Percentiles rank a stretch among this genome's conserved stretches.
Evolutionary conservation across 2,888 invertebrate species (phyloP).

Genomic region (Pollenia griseotomentosa): DNA sequence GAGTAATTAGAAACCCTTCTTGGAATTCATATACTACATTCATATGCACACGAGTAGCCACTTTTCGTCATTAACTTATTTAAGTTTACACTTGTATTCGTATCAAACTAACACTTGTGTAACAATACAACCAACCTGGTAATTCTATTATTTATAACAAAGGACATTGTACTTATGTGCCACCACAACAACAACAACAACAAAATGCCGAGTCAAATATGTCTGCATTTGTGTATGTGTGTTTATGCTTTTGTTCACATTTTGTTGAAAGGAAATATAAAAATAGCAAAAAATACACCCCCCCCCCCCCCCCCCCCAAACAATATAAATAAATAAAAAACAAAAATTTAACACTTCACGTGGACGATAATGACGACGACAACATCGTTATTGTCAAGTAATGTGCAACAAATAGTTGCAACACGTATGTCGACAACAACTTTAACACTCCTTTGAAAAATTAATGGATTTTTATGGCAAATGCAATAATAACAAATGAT

Average conservation of each 20-base stretch:
- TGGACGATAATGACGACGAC: slow-evolving; percentile 21
- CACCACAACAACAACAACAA: slow-evolving; percentile 35
- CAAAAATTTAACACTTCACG: slow-evolving; percentile 47
- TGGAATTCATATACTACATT: slow-evolving; percentile 11
- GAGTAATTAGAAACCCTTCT: too few relatives aligned
- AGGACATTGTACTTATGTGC: slow-evolving; percentile 53
- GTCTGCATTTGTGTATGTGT: neutral
- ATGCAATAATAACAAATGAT: neutral
- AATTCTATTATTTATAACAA: slow-evolving; percentile 60
- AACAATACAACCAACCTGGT: slow-evolving; percentile 57
- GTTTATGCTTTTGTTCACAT: neutral
- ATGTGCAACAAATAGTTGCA: slow-evolving; percentile 67
- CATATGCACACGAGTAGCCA: slow-evolving; percentile 58
- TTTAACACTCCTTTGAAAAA: slow-evolving; percentile 31
- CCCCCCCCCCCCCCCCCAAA: too few relatives aligned
- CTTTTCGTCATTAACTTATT: slow-evolving; percentile 70
- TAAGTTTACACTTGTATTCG: slow-evolving; percentile 52
- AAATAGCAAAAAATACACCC: slow-evolving; percentile 11
- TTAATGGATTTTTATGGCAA: slow-evolving; percentile 31
- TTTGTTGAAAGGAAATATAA: slow-evolving; percentile 31
- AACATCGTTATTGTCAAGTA: slow-evolving; percentile 55
- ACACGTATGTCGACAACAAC: slow-evolving; percentile 47
- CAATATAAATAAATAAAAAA: neutral
- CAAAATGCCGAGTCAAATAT: neutral
- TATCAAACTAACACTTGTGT: neutral